phyloP scores from a whole-genome alignment of 2,113 vertebrate genomes.

The Eurypyga helias region DNA sequence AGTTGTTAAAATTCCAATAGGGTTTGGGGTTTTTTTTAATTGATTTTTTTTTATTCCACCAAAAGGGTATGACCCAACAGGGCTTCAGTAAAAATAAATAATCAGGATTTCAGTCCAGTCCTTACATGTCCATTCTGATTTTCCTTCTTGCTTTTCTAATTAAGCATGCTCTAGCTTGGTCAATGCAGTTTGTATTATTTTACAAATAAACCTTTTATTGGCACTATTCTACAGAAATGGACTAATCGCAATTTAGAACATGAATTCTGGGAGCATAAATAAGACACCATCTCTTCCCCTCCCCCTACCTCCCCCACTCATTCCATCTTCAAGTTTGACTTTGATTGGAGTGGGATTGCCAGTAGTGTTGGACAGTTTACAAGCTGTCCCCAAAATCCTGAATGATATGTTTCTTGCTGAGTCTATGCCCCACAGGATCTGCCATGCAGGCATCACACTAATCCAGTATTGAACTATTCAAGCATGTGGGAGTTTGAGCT shows the following conservation, averaged over 20 bases:
- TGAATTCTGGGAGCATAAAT: not conserved
- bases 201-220: not conserved
- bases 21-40: too few species aligned
- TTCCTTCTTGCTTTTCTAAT: not conserved
- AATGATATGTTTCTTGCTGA: not conserved
- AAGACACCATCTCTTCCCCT: not conserved
- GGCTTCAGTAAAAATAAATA: not conserved
- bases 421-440: not conserved
- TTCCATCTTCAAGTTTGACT: not conserved
- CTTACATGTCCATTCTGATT: not conserved
- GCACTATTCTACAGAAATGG: not conserved
- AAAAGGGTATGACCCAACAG: not conserved
- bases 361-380: slow-evolving; percentile 4
- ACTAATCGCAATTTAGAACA: not conserved
- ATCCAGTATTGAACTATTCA: slow-evolving; percentile 71
- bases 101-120: not conserved
- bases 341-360: slow-evolving; percentile 1
- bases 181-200: not conserved
- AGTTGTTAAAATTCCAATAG: not conserved
- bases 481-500: slow-evolving; percentile 68
- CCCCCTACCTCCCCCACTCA: too few species aligned
- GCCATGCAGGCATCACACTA: slow-evolving; percentile 59
- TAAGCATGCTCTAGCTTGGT: not conserved
- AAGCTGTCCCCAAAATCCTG: slow-evolving; percentile 36
- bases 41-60: not conserved